Conservation (phyloP, 92 coral and sea anemone genomes). For the Paragorgia papillata region DNA sequence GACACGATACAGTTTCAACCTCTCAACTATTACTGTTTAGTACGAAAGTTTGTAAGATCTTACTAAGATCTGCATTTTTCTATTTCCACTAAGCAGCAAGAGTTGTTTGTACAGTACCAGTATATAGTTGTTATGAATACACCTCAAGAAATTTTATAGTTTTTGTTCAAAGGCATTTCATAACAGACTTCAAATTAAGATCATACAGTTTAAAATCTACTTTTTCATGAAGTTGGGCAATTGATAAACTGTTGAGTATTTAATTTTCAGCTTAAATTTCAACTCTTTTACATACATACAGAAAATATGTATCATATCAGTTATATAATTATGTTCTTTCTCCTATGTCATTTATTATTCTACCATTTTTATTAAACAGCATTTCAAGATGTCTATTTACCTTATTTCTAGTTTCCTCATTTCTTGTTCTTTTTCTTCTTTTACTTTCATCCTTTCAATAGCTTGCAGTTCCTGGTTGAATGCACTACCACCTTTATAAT, state of each 20-base stretch:
- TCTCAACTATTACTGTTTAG: no score
- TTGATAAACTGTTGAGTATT: no score
- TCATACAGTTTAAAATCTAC: no score
- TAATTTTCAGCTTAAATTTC: no score
- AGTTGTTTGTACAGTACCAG: neutral
- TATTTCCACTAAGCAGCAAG: constrained; percentile 29
- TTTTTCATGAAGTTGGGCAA: no score
- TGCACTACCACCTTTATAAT: constrained; percentile 88
- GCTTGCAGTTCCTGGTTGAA: constrained; percentile 91
- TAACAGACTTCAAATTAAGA: no score
- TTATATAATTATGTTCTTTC: no score
- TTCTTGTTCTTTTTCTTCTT: constrained; percentile 60
- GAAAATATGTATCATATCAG: no score
- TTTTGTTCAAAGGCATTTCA: no score
- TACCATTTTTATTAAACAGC: neutral
- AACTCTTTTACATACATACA: no score
- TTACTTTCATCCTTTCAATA: constrained; percentile 64
- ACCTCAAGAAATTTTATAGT: neutral
- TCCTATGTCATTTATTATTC: neutral
- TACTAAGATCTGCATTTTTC: constrained; percentile 7
- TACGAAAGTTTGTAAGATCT: no score
- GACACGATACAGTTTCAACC: no score
- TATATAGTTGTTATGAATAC: neutral
- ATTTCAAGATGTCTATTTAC: constrained; percentile 36
- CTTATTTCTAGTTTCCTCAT: constrained; percentile 56